Base-by-base conservation (phyloP, 2,113 vertebrate genomes). In the Pavo muticus region DNA sequence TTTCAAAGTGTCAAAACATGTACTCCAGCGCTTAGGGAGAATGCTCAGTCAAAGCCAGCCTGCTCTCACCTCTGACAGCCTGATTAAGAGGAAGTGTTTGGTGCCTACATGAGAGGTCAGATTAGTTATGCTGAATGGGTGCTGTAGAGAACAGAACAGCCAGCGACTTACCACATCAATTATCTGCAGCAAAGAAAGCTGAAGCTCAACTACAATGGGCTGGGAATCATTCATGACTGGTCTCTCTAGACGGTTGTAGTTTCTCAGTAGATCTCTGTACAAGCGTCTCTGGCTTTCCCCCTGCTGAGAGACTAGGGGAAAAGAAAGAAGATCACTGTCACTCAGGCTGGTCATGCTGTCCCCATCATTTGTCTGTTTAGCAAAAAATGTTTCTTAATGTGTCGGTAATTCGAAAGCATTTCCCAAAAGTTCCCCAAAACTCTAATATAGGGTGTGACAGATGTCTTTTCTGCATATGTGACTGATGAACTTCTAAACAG, bases 131-230 rank as follows among this genome's bases (percentile, higher is more conserved):
- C n/a, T 35, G 25, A 56, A 39, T 4, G 9, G 29, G 20, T 83
- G 45, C 35, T 3, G 1, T 29, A 69, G 37, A 68, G 71, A 87
- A 60, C 13, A 30, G 65, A 74, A 71, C 14, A 72, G 48, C 30
- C 45, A n/a, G 25, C 27, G 73, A 98, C 98, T 98, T 95, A 99
- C 98, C 98, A 99, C 98, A 0, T 99, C 98, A 48, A 99, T 99
- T 93, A 99, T 99, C 87, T 99, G 98, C n/a, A 99, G 97, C 94
- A 99, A 95, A 4, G 98, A 99, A 88, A 99, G 95, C 67, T 98
- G 98, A 14, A 99, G 98, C 45, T 98, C 98, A 0, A 99, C 99
- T 48, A 98, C 88, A 2, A 99, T 97, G 1, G 98, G 97, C 0
- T 98, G 97, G 1, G 98, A 99, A 84, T 99, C 98, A 10, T 99